Evolutionary conservation across 2,113 vertebrate species (phyloP).

Genomic region (Hydrolagus affinis): DNA sequence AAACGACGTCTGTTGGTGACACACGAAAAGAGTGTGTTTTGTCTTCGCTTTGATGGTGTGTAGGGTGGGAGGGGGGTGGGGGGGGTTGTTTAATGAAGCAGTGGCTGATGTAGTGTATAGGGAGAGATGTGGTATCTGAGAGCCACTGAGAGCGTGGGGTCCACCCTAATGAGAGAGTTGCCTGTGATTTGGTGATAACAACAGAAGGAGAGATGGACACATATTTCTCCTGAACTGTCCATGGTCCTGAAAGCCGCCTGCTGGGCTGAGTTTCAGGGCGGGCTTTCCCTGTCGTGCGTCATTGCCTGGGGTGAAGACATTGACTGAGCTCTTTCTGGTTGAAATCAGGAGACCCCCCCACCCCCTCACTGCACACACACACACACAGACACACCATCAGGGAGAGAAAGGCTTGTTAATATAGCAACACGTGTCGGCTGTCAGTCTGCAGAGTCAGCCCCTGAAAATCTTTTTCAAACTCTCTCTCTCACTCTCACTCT

Average conservation of each 20-base stretch:
- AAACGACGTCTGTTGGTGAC: background rate
- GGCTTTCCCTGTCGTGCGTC: background rate
- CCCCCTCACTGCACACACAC: no score
- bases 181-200: slow-evolving; percentile 6
- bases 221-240: slow-evolving; percentile 12
- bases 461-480: no score
- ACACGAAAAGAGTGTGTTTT: no score
- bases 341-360: slow-evolving; percentile 7
- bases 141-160: background rate
- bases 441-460: background rate
- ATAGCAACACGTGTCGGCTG: background rate
- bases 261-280: background rate
- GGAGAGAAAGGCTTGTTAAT: background rate
- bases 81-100: no score
- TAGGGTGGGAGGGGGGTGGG: no score
- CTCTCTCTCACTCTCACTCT: no score
- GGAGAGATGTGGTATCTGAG: background rate
- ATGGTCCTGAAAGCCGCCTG: background rate
- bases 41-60: no score
- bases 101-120: no score
- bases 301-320: background rate
- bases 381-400: no score
- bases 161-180: background rate
- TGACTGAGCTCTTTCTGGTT: slow-evolving; percentile 1
- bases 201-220: background rate